Percentiles rank a stretch among this genome's conserved stretches.
phyloP scores from a whole-genome alignment of 2,113 vertebrate genomes.

The Mobula birostris region DNA sequence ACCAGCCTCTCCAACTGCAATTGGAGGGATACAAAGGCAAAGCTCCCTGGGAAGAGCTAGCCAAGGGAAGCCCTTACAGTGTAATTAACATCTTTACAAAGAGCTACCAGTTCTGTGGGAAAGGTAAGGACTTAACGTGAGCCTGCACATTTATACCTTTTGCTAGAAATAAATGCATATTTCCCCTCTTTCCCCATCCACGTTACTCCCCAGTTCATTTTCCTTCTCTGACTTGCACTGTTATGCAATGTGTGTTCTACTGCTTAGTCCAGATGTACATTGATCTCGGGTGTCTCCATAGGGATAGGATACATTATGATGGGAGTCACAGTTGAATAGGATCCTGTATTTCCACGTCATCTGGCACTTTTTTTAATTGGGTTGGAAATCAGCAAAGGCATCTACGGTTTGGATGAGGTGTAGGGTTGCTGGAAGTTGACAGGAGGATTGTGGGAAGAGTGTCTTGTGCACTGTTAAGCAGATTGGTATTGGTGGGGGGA shows the following conservation, averaged over 20 bases:
- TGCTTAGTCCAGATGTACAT: background rate
- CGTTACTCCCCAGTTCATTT: background rate
- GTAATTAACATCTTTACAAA: constrained; percentile 94
- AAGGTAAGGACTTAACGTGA: constrained; percentile 67
- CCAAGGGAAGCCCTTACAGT: constrained; percentile 84
- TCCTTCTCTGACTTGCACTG: background rate
- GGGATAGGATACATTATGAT: background rate
- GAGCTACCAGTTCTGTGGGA: constrained; percentile 66
- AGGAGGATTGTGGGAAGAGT: background rate
- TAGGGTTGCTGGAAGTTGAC: no score
- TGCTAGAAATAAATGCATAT: background rate
- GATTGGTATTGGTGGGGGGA: background rate
- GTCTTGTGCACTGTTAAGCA: background rate
- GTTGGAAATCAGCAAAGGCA: background rate
- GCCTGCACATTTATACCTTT: constrained; percentile 41
- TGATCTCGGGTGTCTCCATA: background rate
- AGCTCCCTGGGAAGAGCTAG: constrained; percentile 78
- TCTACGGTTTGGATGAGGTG: background rate
- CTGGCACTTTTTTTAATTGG: background rate
- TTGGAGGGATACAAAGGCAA: constrained; percentile 50
- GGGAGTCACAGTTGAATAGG: no score
- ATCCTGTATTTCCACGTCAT: background rate
- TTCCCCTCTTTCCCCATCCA: no score
- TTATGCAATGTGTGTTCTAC: background rate
- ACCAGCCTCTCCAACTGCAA: constrained; percentile 54